Percentiles rank a stretch among this genome's conserved stretches.
These are phyloP conservation scores for Rutilus rutilus DNA, from an alignment of 2,113 vertebrate genomes.

Conservation along the genomic window DNA sequence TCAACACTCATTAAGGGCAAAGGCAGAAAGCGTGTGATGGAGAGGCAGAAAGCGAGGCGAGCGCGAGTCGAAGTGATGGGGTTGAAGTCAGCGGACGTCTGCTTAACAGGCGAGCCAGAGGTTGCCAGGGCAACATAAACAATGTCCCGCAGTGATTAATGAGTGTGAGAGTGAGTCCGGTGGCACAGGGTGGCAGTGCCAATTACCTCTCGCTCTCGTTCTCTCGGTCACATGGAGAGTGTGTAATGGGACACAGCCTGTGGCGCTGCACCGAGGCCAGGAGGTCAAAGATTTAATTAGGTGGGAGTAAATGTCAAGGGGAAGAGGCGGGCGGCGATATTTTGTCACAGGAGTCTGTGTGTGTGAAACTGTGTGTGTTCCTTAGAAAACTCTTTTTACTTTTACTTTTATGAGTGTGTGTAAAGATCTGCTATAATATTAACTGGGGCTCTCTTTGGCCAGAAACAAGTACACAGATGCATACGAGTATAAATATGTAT, in stretches of 20 bases:
- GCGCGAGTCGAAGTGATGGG: not conserved
- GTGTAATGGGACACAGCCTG: constrained; percentile 33
- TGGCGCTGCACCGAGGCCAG: constrained; percentile 56
- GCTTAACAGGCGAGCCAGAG: constrained; percentile 55
- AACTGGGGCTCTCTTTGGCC: not conserved
- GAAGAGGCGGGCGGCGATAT: constrained; percentile 56
- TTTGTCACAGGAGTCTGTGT: constrained; percentile 29
- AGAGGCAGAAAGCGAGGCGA: not conserved
- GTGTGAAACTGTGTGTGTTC: not conserved
- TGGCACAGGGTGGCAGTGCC: constrained; percentile 57
- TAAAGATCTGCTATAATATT: not conserved
- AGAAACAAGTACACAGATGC: not conserved
- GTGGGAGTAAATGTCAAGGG: constrained; percentile 66
- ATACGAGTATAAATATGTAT: not conserved
- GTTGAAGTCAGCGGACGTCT: constrained; percentile 7
- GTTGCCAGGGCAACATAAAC: constrained; percentile 45
- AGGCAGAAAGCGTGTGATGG: constrained; percentile 43
- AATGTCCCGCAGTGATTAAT: constrained; percentile 56
- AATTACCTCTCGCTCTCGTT: constrained; percentile 51
- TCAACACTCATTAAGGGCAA: not conserved
- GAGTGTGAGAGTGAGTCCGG: constrained; percentile 26
- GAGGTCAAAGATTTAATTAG: constrained; percentile 74
- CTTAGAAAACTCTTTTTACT: not conserved
- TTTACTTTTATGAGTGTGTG: not conserved
- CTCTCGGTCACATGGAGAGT: not conserved